phyloP scores from a whole-genome alignment of 2,113 vertebrate species.

The Pomatostomus ruficeps region DNA sequence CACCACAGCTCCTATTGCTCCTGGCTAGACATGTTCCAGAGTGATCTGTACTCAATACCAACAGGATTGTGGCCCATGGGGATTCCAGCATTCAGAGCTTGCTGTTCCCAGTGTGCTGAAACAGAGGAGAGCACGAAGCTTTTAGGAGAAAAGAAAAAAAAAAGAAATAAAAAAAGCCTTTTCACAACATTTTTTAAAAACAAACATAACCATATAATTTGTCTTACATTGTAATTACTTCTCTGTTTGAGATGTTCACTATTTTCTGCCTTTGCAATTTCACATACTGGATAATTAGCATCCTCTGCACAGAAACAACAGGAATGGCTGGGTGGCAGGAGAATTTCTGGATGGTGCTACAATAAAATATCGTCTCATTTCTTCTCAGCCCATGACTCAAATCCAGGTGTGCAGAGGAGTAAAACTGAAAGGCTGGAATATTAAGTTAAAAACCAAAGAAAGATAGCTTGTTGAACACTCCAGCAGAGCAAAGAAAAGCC shows the following conservation, averaged over 20 bases:
- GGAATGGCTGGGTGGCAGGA: not conserved
- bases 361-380: not conserved
- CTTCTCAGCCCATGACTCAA: not conserved
- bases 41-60: not conserved
- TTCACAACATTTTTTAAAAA: not conserved
- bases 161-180: not conserved
- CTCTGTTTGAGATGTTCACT: not conserved
- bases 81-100: not conserved
- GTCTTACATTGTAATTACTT: constrained; percentile 22
- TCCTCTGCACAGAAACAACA: constrained; percentile 17
- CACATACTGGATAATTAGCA: constrained; percentile 27
- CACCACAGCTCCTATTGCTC: not conserved
- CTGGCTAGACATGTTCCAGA: not conserved
- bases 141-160: not conserved
- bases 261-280: constrained; percentile 37
- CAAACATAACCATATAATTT: constrained; percentile 7
- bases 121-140: not conserved
- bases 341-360: not conserved
- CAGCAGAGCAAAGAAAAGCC: not conserved
- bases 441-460: not conserved
- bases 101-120: not conserved
- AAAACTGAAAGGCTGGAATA: not conserved
- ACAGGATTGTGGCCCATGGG: not conserved
- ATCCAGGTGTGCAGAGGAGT: not conserved
- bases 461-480: not conserved